Conservation (phyloP, 2,797 vertebrate genomes). For the Acrossocheilus fasciatus region DNA sequence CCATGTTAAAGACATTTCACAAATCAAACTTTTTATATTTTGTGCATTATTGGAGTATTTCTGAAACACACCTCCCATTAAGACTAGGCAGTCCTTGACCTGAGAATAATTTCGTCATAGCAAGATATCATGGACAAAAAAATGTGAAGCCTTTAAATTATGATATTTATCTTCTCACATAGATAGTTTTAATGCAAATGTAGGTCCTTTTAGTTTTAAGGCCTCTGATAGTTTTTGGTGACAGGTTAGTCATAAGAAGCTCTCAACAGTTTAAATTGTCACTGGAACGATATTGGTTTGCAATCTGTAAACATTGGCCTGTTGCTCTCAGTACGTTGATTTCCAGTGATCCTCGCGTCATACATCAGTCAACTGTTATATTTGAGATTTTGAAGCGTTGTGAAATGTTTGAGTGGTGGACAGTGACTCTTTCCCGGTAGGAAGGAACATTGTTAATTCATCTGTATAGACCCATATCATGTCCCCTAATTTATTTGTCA, state of each 20-base stretch:
- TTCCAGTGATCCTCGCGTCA: conserved; percentile 43
- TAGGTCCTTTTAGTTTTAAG: conserved; percentile 45
- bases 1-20: conserved; percentile 46
- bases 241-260: conserved; percentile 42
- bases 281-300: conserved; percentile 54
- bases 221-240: conserved; percentile 46
- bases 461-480: conserved; percentile 64
- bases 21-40: neutral
- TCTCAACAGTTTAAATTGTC: conserved; percentile 43
- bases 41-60: conserved; percentile 26
- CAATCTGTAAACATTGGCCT: conserved; percentile 41
- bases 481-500: conserved; percentile 68
- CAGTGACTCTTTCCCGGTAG: conserved; percentile 44
- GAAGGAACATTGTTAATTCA: conserved; percentile 54
- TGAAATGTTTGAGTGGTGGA: conserved; percentile 49
- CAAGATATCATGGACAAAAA: conserved; percentile 50
- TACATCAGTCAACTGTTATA: conserved; percentile 25
- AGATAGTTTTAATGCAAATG: conserved; percentile 57
- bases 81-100: conserved; percentile 16
- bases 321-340: conserved; percentile 23
- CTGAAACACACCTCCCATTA: neutral
- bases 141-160: conserved; percentile 64
- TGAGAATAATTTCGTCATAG: conserved; percentile 48
- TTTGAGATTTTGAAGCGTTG: conserved; percentile 38
- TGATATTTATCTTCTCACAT: conserved; percentile 61